These are phyloP conservation scores for Turdus rufiventris DNA, from an alignment of 2,113 vertebrate species.

Conservation along the genomic window DNA sequence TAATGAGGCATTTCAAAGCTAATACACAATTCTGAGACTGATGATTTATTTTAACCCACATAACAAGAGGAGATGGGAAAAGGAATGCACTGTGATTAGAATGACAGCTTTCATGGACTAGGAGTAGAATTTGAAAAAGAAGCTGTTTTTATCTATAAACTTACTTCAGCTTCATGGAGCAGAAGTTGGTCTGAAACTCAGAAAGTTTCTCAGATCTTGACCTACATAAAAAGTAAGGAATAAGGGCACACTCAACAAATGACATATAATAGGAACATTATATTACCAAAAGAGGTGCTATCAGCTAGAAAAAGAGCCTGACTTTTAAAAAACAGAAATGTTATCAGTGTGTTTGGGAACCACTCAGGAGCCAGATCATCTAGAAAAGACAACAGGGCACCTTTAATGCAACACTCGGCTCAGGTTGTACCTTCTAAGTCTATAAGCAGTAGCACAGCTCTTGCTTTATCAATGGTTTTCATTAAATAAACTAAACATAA, in stretches of 20 bases:
- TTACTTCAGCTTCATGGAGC: neutral
- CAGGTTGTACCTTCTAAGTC: neutral
- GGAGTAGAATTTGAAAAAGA: conserved; percentile 7
- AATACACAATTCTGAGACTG: conserved; percentile 23
- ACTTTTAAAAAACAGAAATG: neutral
- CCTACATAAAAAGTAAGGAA: neutral
- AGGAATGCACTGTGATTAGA: neutral
- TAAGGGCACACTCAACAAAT: neutral
- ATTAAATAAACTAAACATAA: neutral
- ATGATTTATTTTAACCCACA: conserved; percentile 34
- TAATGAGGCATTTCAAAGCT: conserved; percentile 43
- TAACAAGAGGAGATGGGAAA: neutral
- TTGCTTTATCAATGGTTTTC: neutral
- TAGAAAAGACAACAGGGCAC: neutral
- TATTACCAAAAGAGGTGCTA: neutral
- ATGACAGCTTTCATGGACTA: neutral
- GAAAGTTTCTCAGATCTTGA: neutral
- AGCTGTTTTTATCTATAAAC: neutral
- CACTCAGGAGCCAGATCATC: neutral
- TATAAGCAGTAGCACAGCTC: neutral
- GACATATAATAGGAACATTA: neutral
- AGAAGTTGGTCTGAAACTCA: neutral
- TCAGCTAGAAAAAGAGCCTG: neutral
- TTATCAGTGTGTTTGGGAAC: neutral
- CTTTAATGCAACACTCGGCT: neutral